Evolutionary conservation across 30 jellyfish, hydroid and myxozoan genomes (phyloP).

Genomic region (Cassiopea andromeda): DNA sequence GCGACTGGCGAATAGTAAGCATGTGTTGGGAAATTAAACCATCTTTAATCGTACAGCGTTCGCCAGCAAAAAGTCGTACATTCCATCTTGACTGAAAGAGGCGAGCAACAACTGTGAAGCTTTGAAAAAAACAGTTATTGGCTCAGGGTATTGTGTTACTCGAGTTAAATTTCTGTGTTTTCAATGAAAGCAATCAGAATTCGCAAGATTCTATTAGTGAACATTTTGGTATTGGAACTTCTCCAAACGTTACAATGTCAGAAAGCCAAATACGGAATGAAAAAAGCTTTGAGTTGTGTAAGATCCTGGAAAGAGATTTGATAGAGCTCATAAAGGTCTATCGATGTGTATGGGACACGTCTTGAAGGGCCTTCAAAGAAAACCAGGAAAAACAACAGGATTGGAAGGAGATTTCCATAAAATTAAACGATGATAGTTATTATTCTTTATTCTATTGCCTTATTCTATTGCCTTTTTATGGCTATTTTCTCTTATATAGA

Average conservation of each 20-base stretch:
- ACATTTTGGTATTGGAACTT: slow-evolving; percentile 3
- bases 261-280: slow-evolving; percentile 24
- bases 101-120: slow-evolving; percentile 32
- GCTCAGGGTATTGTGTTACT: slow-evolving; percentile 58
- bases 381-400: slow-evolving; percentile 42
- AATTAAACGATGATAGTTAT: slow-evolving; percentile 34
- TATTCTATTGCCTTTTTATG: neutral
- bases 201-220: neutral
- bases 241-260: slow-evolving; percentile 2
- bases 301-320: slow-evolving; percentile 45
- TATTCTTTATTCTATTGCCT: neutral
- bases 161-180: neutral
- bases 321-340: slow-evolving; percentile 28
- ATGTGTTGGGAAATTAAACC: slow-evolving; percentile 54
- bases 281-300: slow-evolving; percentile 24
- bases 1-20: slow-evolving; percentile 64
- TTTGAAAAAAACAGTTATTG: slow-evolving; percentile 20
- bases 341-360: slow-evolving; percentile 58
- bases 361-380: slow-evolving; percentile 49
- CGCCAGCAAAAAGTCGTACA: slow-evolving; percentile 59
- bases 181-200: slow-evolving; percentile 17
- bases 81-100: slow-evolving; percentile 26
- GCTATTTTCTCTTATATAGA: neutral
- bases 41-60: slow-evolving; percentile 59
- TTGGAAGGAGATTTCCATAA: slow-evolving; percentile 51